Evolutionary conservation across 1,140 invertebrate species (phyloP).

Genomic region (Nymphalis io): DNA sequence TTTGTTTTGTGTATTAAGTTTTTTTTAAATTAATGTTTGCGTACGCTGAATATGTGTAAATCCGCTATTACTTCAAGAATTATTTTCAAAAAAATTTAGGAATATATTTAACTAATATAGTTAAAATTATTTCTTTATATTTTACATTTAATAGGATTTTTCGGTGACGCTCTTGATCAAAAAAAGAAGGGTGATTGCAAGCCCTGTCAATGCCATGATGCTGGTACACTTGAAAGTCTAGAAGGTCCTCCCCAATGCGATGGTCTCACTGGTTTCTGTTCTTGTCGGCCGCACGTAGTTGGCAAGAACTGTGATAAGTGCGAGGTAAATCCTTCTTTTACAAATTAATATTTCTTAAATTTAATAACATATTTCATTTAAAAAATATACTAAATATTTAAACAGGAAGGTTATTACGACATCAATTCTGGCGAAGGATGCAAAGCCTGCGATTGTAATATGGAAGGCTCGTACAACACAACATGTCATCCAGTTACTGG

Average conservation of each 20-base stretch:
- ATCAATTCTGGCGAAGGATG: conserved; percentile 92
- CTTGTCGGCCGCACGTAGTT: conserved; percentile 92
- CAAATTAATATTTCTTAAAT: no score
- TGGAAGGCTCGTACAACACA: conserved; percentile 90
- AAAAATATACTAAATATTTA: neutral
- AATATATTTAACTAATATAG: neutral
- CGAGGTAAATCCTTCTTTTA: conserved; percentile 70
- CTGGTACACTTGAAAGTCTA: conserved; percentile 88
- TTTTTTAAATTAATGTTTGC: no score
- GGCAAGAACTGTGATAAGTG: conserved; percentile 95
- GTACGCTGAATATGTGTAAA: no score
- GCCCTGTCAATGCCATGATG: conserved; percentile 90
- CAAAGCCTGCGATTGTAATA: conserved; percentile 91
- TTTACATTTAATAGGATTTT: conserved; percentile 82
- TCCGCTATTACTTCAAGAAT: no score
- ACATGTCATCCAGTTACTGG: conserved; percentile 91
- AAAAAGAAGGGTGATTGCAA: conserved; percentile 95
- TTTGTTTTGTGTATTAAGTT: no score
- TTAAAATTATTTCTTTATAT: neutral
- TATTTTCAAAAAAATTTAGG: no score
- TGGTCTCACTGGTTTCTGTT: conserved; percentile 87
- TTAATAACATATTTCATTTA: no score
- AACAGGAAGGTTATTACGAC: conserved; percentile 88
- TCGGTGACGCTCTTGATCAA: conserved; percentile 92
- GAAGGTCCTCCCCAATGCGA: conserved; percentile 89